Evolutionary conservation across 2,113 vertebrate species (phyloP).

Genomic region (Hymenochirus boettgeri): DNA sequence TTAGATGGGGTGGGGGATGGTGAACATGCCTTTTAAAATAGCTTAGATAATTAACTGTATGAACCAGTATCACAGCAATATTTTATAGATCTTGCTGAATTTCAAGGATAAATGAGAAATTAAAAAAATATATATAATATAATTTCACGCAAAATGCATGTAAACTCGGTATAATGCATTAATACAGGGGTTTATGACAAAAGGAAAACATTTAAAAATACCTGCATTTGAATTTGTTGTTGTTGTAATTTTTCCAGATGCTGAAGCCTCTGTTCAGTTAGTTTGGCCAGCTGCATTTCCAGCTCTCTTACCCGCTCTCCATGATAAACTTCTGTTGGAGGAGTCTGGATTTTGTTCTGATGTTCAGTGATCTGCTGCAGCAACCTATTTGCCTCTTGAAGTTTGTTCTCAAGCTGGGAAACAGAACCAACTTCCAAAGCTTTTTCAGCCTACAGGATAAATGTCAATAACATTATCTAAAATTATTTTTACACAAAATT

Average conservation of each 20-base stretch:
- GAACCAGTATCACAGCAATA: no score
- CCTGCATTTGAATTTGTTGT: conserved; percentile 76
- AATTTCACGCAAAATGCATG: no score
- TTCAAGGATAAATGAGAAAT: no score
- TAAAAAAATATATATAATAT: no score
- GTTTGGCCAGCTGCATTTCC: conserved; percentile 63
- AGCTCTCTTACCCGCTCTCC: conserved; percentile 54
- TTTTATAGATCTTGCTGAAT: no score
- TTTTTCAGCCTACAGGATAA: conserved; percentile 67
- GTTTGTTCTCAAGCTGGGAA: conserved; percentile 61
- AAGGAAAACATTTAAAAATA: conserved; percentile 37
- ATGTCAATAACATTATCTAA: background rate
- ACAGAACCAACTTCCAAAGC: conserved; percentile 76
- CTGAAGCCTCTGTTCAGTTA: conserved; percentile 71
- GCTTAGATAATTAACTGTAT: no score
- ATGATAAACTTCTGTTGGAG: conserved; percentile 45
- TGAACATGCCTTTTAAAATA: no score
- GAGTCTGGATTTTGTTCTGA: conserved; percentile 47
- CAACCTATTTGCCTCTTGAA: conserved; percentile 65
- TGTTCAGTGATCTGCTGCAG: conserved; percentile 58
- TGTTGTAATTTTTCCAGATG: conserved; percentile 78
- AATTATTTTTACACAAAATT: no score
- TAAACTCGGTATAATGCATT: no score
- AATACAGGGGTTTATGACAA: no score
- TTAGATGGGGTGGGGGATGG: no score